Evolutionary conservation across 2,113 vertebrate species (phyloP).

Genomic region (Heterochromis multidens): DNA sequence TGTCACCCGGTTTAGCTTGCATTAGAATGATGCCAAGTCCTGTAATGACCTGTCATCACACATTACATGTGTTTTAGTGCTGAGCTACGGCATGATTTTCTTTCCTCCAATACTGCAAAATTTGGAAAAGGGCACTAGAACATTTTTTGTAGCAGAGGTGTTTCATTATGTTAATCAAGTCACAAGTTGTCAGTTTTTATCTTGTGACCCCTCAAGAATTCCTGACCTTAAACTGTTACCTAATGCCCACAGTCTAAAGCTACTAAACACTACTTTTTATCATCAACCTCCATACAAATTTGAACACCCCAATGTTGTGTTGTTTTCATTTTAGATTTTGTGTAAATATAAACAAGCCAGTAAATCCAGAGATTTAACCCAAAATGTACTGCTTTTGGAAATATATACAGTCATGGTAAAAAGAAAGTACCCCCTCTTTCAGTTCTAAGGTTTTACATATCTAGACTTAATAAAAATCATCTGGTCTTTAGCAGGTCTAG

Average conservation of each 20-base stretch:
- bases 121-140: background rate
- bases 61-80: background rate
- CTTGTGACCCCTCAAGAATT: background rate
- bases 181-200: background rate
- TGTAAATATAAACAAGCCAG: background rate
- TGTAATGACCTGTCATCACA: background rate
- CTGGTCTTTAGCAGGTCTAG: background rate
- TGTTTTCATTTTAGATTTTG: background rate
- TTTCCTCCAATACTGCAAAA: too few species aligned
- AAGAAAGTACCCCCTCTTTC: background rate
- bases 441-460: background rate
- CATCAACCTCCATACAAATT: background rate
- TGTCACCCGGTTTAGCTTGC: background rate
- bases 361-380: background rate
- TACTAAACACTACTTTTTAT: background rate
- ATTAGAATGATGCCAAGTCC: background rate
- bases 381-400: background rate
- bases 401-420: background rate
- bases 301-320: background rate
- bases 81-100: background rate
- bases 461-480: background rate
- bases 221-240: background rate
- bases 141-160: background rate
- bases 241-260: background rate
- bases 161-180: background rate